A percentile compares a stretch with the other conserved stretches of the same genome.
Conservation (phyloP, 2,797 vertebrate genomes). For the Odontamblyopus lacepedii region DNA sequence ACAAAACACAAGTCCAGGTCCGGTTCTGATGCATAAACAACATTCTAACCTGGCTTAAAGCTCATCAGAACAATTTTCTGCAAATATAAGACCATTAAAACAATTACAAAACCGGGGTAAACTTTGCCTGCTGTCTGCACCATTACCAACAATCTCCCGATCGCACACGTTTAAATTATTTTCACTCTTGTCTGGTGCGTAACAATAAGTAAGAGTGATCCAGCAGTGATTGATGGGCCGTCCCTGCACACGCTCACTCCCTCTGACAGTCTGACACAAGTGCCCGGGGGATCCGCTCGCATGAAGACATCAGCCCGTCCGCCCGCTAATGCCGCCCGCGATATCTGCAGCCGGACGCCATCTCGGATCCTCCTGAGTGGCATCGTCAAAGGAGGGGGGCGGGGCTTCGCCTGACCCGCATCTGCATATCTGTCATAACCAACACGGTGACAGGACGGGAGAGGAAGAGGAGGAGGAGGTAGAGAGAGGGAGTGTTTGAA, state of each 20-base stretch:
- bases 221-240: not conserved
- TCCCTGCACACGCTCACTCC: not conserved
- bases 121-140: too few relatives aligned
- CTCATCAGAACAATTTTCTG: too few relatives aligned
- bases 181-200: not conserved
- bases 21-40: too few relatives aligned
- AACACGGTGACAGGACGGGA: slow-evolving; percentile 42
- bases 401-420: slow-evolving; percentile 35
- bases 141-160: too few relatives aligned
- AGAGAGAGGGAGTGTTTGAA: not conserved
- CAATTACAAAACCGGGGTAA: too few relatives aligned
- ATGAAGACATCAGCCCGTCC: slow-evolving; percentile 4
- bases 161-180: too few relatives aligned
- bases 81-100: too few relatives aligned
- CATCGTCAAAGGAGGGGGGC: slow-evolving; percentile 11
- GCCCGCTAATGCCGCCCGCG: not conserved
- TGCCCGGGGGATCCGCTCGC: not conserved
- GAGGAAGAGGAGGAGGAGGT: slow-evolving; percentile 3
- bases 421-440: slow-evolving; percentile 66
- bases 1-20: too few relatives aligned
- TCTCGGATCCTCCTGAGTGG: not conserved
- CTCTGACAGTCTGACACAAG: slow-evolving; percentile 2
- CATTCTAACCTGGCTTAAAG: too few relatives aligned
- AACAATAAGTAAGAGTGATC: not conserved
- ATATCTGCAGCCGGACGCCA: slow-evolving; percentile 7